Percentiles rank a stretch among this genome's conserved stretches.
phyloP scores from a whole-genome alignment of 2,888 invertebrate species.

The Phengaris alcon region DNA sequence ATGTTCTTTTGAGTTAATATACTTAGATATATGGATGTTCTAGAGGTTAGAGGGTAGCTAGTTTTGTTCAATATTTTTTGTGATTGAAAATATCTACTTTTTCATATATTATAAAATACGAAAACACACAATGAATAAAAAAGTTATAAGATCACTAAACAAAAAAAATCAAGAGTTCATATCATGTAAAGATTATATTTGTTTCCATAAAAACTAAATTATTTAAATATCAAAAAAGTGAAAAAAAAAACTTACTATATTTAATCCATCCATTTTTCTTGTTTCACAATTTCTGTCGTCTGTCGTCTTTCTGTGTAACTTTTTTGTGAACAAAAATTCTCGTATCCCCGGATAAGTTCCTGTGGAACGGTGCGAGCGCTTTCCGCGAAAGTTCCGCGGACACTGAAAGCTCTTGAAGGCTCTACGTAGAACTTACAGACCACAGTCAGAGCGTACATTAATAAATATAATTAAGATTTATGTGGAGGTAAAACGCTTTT shows the following conservation, averaged over 20 bases:
- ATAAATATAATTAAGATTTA: too few relatives aligned
- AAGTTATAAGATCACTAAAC: neutral
- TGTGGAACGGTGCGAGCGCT: neutral
- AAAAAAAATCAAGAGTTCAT: neutral
- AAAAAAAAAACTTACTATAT: neutral
- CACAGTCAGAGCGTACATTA: constrained; percentile 1
- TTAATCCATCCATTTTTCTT: neutral
- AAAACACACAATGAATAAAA: neutral
- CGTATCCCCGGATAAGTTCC: neutral
- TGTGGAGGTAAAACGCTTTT: too few relatives aligned
- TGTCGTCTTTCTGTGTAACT: neutral
- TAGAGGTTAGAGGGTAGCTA: too few relatives aligned
- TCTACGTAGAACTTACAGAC: neutral
- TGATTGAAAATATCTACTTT: too few relatives aligned
- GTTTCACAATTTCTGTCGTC: neutral
- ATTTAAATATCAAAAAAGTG: neutral
- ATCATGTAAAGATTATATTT: neutral
- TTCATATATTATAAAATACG: neutral
- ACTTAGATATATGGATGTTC: too few relatives aligned
- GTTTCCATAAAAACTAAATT: neutral
- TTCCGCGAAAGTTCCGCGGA: constrained; percentile 21
- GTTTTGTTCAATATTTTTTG: too few relatives aligned
- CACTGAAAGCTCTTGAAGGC: constrained; percentile 21
- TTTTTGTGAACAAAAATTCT: neutral
- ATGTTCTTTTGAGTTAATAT: too few relatives aligned